A percentile compares a stretch with the other conserved stretches of the same genome.
These are phyloP conservation scores for Dilophus febrilis DNA, from an alignment of 2,888 invertebrate species.

Conservation along the genomic window DNA sequence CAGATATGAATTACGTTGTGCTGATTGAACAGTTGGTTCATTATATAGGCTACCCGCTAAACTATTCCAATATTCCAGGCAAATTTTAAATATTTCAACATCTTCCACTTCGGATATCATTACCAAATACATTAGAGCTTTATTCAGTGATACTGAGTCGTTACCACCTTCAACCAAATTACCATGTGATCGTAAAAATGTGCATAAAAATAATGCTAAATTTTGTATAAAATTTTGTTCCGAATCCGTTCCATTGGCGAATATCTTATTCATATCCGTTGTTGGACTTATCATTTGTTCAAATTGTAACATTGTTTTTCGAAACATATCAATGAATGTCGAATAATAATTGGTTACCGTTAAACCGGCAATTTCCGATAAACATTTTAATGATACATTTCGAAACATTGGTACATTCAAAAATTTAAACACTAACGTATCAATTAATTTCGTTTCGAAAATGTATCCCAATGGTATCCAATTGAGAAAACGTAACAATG, in stretches of 20 bases:
- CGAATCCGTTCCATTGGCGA: slow-evolving; percentile 82
- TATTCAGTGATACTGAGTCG: slow-evolving; percentile 55
- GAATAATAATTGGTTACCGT: slow-evolving; percentile 81
- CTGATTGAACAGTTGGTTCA: slow-evolving; percentile 49
- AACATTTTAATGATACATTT: slow-evolving; percentile 93
- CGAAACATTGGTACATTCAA: slow-evolving; percentile 94
- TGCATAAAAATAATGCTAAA: slow-evolving; percentile 90
- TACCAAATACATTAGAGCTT: slow-evolving; percentile 72
- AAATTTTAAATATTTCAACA: slow-evolving; percentile 99
- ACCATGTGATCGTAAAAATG: slow-evolving; percentile 94
- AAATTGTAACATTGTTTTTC: slow-evolving; percentile 81
- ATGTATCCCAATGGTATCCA: slow-evolving; percentile 99
- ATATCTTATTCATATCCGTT: slow-evolving; percentile 88
- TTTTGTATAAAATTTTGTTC: slow-evolving; percentile 99
- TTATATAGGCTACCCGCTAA: slow-evolving; percentile 84
- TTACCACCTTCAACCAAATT: slow-evolving; percentile 68
- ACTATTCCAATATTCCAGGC: slow-evolving; percentile 96
- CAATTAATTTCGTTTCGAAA: slow-evolving; percentile 95
- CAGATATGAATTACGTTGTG: slow-evolving; percentile 12
- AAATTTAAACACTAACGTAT: slow-evolving; percentile 89
- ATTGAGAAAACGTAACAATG: slow-evolving; percentile 87
- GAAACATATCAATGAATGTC: slow-evolving; percentile 78
- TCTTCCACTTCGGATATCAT: slow-evolving; percentile 96
- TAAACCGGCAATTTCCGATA: slow-evolving; percentile 94
- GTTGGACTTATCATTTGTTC: slow-evolving; percentile 80